Conservation (phyloP, 2,113 vertebrate species). For the Aphyosemion australe region DNA sequence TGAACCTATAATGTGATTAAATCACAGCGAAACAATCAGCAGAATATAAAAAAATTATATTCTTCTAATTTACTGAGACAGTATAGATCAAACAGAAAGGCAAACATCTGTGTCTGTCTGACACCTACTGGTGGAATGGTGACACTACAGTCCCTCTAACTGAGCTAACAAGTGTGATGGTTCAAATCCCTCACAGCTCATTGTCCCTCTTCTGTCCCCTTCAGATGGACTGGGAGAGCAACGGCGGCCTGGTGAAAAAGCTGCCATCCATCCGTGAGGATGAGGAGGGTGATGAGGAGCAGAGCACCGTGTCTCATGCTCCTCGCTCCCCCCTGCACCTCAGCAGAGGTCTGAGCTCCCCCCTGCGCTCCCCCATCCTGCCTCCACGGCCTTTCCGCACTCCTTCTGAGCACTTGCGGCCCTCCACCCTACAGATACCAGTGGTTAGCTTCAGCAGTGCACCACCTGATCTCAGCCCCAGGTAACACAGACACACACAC, state of each 20-base stretch:
- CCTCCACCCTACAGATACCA: constrained; percentile 81
- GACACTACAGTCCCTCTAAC: constrained; percentile 4
- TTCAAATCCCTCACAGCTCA: neutral
- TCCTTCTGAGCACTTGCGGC: constrained; percentile 67
- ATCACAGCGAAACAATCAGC: too few relatives aligned
- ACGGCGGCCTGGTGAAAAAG: constrained; percentile 83
- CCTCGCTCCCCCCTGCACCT: constrained; percentile 77
- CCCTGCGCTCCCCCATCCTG: constrained; percentile 80
- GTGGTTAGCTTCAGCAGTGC: constrained; percentile 78
- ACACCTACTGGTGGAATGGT: constrained; percentile 35
- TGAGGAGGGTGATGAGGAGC: constrained; percentile 81
- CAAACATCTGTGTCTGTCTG: constrained; percentile 12
- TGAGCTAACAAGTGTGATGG: neutral
- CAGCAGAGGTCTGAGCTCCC: constrained; percentile 74
- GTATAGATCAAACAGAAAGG: neutral
- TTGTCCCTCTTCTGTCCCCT: neutral
- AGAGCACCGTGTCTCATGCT: constrained; percentile 59
- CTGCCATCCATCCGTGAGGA: constrained; percentile 83
- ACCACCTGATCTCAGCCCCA: constrained; percentile 80
- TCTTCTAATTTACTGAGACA: too few relatives aligned
- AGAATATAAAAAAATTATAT: too few relatives aligned
- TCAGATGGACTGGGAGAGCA: constrained; percentile 82
- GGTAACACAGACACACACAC: constrained; percentile 59
- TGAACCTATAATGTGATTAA: too few relatives aligned
- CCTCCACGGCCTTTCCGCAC: constrained; percentile 75